phyloP scores from a whole-genome alignment of 2,113 vertebrate genomes.

The Cervus canadensis region DNA sequence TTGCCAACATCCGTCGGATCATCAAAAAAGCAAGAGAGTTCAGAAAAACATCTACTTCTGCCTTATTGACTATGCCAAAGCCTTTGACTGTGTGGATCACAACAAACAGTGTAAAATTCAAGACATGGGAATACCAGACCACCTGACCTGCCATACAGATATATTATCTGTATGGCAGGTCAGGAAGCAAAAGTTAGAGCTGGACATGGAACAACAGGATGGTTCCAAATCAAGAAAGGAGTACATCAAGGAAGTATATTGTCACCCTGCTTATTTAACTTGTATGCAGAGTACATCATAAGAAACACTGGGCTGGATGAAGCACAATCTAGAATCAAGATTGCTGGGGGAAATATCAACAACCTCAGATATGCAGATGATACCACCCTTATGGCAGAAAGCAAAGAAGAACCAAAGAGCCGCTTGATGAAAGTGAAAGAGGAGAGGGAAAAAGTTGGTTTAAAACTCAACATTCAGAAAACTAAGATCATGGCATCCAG shows the following conservation, averaged over 20 bases:
- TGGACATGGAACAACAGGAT: neutral
- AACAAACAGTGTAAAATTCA: neutral
- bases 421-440: neutral
- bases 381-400: neutral
- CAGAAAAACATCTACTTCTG: neutral
- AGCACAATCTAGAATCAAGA: neutral
- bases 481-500: neutral
- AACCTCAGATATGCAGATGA: neutral
- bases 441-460: neutral
- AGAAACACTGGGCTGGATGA: neutral
- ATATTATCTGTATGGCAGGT: neutral
- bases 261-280: neutral
- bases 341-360: neutral
- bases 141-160: neutral
- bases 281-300: neutral
- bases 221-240: neutral
- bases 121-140: neutral
- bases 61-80: neutral
- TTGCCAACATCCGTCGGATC: accelerated
- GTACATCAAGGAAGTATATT: neutral
- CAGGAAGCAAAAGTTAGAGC: neutral
- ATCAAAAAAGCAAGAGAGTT: neutral
- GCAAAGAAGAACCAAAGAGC: neutral
- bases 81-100: neutral
- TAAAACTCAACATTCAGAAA: neutral